A percentile compares a stretch with the other conserved stretches of the same genome.
These are phyloP conservation scores for Emydura subglobosa DNA, from an alignment of 2,113 vertebrate genomes.

Conservation along the genomic window DNA sequence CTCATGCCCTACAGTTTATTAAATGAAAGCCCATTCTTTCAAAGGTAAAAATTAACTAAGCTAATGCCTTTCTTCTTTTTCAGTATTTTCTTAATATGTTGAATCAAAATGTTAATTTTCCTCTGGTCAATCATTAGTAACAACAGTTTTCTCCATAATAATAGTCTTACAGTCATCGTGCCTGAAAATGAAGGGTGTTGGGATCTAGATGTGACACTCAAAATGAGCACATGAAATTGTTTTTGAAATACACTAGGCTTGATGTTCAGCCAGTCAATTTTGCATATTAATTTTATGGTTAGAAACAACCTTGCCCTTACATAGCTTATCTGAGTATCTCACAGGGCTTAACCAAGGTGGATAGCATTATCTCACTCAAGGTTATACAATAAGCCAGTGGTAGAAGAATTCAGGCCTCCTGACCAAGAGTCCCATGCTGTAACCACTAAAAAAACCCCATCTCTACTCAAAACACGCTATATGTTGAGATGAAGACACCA, in stretches of 20 bases:
- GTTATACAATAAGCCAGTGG: not conserved
- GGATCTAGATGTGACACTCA: conserved; percentile 1
- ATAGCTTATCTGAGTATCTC: not conserved
- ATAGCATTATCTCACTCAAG: not conserved
- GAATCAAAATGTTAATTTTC: not conserved
- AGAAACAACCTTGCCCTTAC: not conserved
- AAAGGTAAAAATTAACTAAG: not conserved
- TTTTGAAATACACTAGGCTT: not conserved
- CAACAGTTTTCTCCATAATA: not conserved
- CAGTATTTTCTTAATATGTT: not conserved
- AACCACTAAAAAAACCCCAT: not conserved
- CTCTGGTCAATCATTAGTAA: not conserved
- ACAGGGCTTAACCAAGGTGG: not conserved
- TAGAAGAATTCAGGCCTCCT: not conserved
- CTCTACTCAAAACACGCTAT: not conserved
- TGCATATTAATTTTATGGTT: not conserved
- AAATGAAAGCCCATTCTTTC: not conserved
- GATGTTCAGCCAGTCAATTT: not conserved
- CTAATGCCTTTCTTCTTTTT: conserved; percentile 11
- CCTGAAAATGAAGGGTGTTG: not conserved
- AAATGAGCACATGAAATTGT: not conserved
- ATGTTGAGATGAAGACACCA: not conserved
- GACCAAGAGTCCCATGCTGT: not conserved
- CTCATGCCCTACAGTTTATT: not conserved
- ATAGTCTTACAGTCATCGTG: no score